Evolutionary conservation across 2,797 vertebrate species (phyloP).

Genomic region (Gila robusta): DNA sequence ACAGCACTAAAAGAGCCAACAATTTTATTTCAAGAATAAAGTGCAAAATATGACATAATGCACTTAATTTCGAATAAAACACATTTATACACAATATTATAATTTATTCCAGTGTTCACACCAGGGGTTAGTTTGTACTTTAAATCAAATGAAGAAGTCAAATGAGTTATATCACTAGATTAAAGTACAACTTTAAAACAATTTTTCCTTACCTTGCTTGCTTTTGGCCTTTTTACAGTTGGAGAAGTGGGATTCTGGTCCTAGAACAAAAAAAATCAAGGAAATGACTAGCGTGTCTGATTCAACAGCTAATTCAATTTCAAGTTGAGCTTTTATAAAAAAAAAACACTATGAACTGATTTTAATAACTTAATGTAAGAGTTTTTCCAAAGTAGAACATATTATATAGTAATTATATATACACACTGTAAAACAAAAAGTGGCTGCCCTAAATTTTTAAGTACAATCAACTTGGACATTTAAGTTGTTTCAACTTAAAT

Average conservation of each 20-base stretch:
- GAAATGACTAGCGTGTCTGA: background rate
- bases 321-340: background rate
- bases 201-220: slow-evolving; percentile 73
- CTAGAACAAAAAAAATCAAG: slow-evolving; percentile 59
- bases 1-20: background rate
- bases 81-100: background rate
- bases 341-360: background rate
- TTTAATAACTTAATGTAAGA: background rate
- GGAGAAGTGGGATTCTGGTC: slow-evolving; percentile 62
- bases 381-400: background rate
- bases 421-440: too few relatives aligned
- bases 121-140: background rate
- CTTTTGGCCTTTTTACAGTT: slow-evolving; percentile 63
- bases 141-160: background rate
- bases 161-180: background rate
- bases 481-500: too few relatives aligned
- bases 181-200: background rate
- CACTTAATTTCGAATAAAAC: background rate
- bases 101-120: background rate
- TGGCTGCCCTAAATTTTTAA: too few relatives aligned
- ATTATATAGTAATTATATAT: background rate
- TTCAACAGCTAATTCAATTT: background rate
- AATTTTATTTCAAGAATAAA: background rate
- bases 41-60: background rate
- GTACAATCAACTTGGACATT: too few relatives aligned